Evolutionary conservation across 2,888 invertebrate species (phyloP).

Genomic region (Alsophila aescularia): DNA sequence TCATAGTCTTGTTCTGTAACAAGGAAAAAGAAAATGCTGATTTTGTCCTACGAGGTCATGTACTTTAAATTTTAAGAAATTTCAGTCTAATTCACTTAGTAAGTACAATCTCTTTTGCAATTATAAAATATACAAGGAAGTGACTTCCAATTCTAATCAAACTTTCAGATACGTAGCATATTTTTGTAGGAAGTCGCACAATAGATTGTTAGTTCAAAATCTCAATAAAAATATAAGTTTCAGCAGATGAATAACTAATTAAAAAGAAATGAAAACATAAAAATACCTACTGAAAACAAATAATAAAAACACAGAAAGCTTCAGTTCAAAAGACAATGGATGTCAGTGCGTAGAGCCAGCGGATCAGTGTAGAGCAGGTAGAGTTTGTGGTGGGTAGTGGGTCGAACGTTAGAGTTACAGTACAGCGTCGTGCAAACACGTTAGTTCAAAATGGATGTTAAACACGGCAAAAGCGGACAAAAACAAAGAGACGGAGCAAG

Average conservation of each 20-base stretch:
- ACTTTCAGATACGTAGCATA: too few relatives aligned
- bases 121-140: not conserved
- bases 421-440: constrained; percentile 25
- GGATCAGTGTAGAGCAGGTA: constrained; percentile 15
- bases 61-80: not conserved
- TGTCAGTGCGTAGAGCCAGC: constrained; percentile 51
- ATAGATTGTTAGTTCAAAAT: not conserved
- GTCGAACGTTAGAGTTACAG: too few relatives aligned
- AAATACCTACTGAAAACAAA: too few relatives aligned
- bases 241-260: not conserved
- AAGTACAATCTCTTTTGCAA: too few relatives aligned
- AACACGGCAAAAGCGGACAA: constrained; percentile 9
- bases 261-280: not conserved
- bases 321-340: constrained; percentile 73
- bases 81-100: too few relatives aligned
- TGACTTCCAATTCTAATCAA: too few relatives aligned
- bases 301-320: constrained; percentile 45
- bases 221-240: not conserved
- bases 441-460: constrained; percentile 27
- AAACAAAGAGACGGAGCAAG: constrained; percentile 11
- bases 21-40: constrained; percentile 53
- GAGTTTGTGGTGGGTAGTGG: too few relatives aligned
- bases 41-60: not conserved
- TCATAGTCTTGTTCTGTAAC: constrained; percentile 77
- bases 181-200: not conserved